Evolutionary conservation across 2,113 vertebrate genomes (phyloP), one percentile per base, ranked within the genome.

Genomic region (Heterocephalus glaber): DNA sequence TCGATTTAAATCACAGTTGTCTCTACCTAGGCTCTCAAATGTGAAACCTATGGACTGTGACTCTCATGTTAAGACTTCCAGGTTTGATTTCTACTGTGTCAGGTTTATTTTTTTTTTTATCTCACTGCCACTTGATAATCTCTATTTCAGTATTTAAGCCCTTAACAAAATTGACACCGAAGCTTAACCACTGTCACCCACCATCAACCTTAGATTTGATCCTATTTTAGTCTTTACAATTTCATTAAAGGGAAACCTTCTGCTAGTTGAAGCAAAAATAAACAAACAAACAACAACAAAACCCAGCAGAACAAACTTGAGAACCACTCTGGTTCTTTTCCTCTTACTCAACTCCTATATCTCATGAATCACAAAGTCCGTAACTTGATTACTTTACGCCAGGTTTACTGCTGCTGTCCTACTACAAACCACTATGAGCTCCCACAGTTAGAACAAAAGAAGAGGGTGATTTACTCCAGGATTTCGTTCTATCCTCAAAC

Each of bases 391-490:
- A 63, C 54, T 85, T 77, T 70, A 68, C 2, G 0, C 12, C 28
- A 79, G 3, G 10, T 41, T 83, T 35, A 49, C 54, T 41, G n/a
- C 54, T 30, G 4, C 5, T 66, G 22, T 8, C 26, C 19, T 65
- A 61, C 10, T 41, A 30, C 60, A 90, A 94, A 70, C 3, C 22
- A 70, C 41, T 11, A 33, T 60, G 30, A 6, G 24, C 19, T 83
- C 33, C 70, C 30, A 70, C 30, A 76, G 33, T 56, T 65, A 82
- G 24, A 56, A 83, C 19, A 38, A 30, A 92, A 52, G 6, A 65
- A 0, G 2, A 44, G 3, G 2, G 2, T 24, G 26, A 85, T 38
- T 79, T 72, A 41, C 1, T 70, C 19, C 22, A 26, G 1, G 2
- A 52, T 5, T 92, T 68, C 79, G 28, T 28, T 83, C 14, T 41